These are phyloP conservation scores for Cepaea hortensis DNA, from an alignment of 2,888 invertebrate genomes.

Conservation along the genomic window DNA sequence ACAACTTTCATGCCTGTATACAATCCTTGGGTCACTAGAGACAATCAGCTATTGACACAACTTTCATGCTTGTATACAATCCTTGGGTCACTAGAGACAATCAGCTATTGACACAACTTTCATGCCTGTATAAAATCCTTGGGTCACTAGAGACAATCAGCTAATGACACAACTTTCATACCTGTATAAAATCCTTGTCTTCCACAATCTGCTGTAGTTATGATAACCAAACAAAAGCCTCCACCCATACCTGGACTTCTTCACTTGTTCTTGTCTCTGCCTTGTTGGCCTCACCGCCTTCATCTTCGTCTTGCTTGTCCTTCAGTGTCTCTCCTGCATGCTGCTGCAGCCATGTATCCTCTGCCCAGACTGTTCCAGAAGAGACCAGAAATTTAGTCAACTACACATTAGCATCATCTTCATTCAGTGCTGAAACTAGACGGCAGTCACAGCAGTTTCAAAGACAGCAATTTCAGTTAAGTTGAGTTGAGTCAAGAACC, in stretches of 20 bases:
- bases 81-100: too few species aligned
- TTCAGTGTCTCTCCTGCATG: slow-evolving; percentile 92
- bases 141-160: not conserved
- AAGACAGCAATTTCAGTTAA: too few species aligned
- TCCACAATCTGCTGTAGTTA: not conserved
- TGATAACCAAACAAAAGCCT: not conserved
- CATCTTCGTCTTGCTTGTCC: slow-evolving; percentile 55
- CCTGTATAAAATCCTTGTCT: not conserved
- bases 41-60: too few species aligned
- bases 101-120: too few species aligned
- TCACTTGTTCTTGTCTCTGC: slow-evolving; percentile 57
- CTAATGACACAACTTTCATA: too few species aligned
- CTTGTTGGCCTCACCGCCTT: slow-evolving; percentile 48
- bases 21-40: too few species aligned
- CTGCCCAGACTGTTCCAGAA: slow-evolving; percentile 88
- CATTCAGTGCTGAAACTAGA: too few species aligned
- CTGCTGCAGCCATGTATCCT: slow-evolving; percentile 97
- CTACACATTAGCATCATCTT: too few species aligned
- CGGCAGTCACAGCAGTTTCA: too few species aligned
- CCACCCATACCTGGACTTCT: slow-evolving; percentile 59
- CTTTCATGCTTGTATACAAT: not conserved
- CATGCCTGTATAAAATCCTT: not conserved
- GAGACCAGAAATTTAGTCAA: too few species aligned
- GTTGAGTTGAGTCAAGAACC: too few species aligned
- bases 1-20: too few species aligned